Evolutionary conservation across 2,797 vertebrate genomes (phyloP).

Genomic region (Xenentodon cancila): DNA sequence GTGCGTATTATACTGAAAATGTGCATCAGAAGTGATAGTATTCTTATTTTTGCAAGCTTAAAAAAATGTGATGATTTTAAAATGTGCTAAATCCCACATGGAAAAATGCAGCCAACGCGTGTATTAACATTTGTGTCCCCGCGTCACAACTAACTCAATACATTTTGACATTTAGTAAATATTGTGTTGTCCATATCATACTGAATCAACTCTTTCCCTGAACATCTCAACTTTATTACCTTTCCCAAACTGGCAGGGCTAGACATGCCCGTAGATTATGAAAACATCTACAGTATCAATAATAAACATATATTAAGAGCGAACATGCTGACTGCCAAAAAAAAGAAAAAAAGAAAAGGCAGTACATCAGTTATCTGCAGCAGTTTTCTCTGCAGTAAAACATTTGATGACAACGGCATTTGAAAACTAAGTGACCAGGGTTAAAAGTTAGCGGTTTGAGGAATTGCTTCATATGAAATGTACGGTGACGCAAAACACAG

Average conservation of each 20-base stretch:
- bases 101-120: conserved; percentile 39
- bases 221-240: conserved; percentile 45
- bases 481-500: conserved; percentile 65
- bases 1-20: background rate
- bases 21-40: conserved; percentile 9
- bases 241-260: conserved; percentile 34
- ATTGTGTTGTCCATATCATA: conserved; percentile 46
- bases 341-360: conserved; percentile 44
- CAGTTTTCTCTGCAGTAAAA: conserved; percentile 57
- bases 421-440: conserved; percentile 73
- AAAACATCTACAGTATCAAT: conserved; percentile 64
- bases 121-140: conserved; percentile 42
- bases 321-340: conserved; percentile 52
- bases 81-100: conserved; percentile 33
- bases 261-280: conserved; percentile 58
- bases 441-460: conserved; percentile 70
- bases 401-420: conserved; percentile 69
- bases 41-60: conserved; percentile 2
- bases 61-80: conserved; percentile 13
- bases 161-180: conserved; percentile 49
- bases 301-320: conserved; percentile 69
- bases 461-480: conserved; percentile 71
- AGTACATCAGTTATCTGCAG: conserved; percentile 70
- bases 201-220: conserved; percentile 33
- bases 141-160: conserved; percentile 53